Evolutionary conservation across 2,888 invertebrate genomes (phyloP).

Genomic region (Pogonocherus hispidulus): DNA sequence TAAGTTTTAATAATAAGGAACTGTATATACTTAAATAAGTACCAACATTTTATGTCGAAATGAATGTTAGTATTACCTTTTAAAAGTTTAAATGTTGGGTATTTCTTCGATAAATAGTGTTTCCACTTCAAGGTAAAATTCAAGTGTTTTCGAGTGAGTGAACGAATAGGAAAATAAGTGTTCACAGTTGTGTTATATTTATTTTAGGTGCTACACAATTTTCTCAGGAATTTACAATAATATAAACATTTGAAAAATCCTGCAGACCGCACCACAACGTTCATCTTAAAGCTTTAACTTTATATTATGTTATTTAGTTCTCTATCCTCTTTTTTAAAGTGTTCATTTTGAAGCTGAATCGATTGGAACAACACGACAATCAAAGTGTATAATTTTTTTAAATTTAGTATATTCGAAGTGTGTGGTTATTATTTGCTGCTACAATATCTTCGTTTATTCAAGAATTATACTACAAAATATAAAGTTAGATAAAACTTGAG

Average conservation of each 20-base stretch:
- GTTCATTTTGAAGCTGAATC: too few relatives aligned
- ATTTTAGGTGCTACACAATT: not conserved
- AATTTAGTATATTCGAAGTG: too few relatives aligned
- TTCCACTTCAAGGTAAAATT: not conserved
- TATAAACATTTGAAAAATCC: not conserved
- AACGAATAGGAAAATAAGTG: not conserved
- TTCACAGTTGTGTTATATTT: not conserved
- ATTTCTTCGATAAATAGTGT: not conserved
- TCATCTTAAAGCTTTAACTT: not conserved
- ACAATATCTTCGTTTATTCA: not conserved
- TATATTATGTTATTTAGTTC: not conserved
- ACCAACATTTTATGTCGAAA: constrained; percentile 6
- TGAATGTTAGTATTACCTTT: not conserved
- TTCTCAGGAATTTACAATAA: constrained; percentile 24
- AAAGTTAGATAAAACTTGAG: constrained; percentile 9
- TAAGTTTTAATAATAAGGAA: not conserved
- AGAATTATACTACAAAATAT: not conserved
- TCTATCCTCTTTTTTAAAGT: too few relatives aligned
- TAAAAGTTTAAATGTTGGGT: constrained; percentile 5
- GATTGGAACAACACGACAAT: too few relatives aligned
- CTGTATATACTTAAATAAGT: constrained; percentile 12
- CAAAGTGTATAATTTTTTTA: too few relatives aligned
- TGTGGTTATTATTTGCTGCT: too few relatives aligned
- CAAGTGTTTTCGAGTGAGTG: not conserved
- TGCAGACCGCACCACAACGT: too few relatives aligned